phyloP scores from a whole-genome alignment of 1,140 invertebrate species.

The Drusus annulatus region DNA sequence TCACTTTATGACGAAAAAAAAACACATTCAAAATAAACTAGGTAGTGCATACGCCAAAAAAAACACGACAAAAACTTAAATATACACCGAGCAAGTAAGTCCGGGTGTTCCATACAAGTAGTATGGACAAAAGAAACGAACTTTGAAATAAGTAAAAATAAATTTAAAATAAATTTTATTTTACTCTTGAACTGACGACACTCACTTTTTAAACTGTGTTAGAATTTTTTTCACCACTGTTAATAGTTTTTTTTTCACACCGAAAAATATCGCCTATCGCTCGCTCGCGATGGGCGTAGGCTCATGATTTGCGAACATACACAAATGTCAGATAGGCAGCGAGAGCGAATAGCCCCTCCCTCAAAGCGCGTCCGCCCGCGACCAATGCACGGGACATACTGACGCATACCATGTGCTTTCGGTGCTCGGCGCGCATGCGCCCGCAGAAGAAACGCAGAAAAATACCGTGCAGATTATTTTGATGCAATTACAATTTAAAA shows the following conservation, averaged over 20 bases:
- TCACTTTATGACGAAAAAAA: not conserved
- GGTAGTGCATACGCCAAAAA: not conserved
- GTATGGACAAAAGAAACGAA: slow-evolving; percentile 17
- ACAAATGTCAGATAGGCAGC: slow-evolving; percentile 39
- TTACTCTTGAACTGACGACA: not conserved
- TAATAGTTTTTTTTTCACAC: not conserved
- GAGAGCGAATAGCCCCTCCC: slow-evolving; percentile 25
- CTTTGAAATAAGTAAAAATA: slow-evolving; percentile 12
- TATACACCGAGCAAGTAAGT: not conserved
- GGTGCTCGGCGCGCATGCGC: slow-evolving; percentile 16
- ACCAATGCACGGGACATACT: slow-evolving; percentile 43
- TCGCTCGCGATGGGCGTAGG: slow-evolving; percentile 30
- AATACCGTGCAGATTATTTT: slow-evolving; percentile 25
- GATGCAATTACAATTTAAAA: slow-evolving; percentile 17
- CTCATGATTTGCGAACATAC: slow-evolving; percentile 35
- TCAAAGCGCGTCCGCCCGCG: slow-evolving; percentile 28
- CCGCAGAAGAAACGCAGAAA: not conserved
- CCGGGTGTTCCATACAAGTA: slow-evolving; percentile 20
- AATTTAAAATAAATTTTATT: not conserved
- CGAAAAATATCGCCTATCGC: slow-evolving; percentile 36
- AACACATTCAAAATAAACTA: slow-evolving; percentile 25
- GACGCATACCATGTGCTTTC: slow-evolving; percentile 45
- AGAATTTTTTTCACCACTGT: slow-evolving; percentile 11
- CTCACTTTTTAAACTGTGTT: slow-evolving; percentile 5
- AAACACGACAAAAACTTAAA: slow-evolving; percentile 27